Evolutionary conservation across 2,888 invertebrate species (phyloP).

Genomic region (Eupeodes latifasciatus): DNA sequence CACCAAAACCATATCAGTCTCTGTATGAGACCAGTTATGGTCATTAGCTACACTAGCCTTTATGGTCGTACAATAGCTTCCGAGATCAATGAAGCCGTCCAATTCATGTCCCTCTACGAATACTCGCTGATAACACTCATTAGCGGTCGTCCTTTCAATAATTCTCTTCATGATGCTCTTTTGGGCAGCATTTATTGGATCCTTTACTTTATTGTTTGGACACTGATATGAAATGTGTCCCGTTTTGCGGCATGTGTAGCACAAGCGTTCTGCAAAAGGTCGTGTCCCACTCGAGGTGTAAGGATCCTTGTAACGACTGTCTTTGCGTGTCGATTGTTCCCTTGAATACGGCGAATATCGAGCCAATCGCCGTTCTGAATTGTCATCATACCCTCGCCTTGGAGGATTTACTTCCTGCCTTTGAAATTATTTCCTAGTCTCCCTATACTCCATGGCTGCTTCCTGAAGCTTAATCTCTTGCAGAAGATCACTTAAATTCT

Average conservation of each 20-base stretch:
- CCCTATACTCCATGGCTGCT: no score
- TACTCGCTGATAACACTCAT: conserved; percentile 5
- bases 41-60: conserved; percentile 6
- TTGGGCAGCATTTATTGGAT: conserved; percentile 1
- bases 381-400: no score
- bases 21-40: not conserved
- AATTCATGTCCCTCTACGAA: not conserved
- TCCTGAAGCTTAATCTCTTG: conserved; percentile 2
- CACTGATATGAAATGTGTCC: not conserved
- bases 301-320: no score
- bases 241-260: not conserved
- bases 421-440: no score
- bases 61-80: not conserved
- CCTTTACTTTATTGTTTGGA: not conserved
- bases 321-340: not conserved
- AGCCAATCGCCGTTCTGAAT: no score
- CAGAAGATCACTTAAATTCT: conserved; percentile 1
- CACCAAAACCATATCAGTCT: conserved; percentile 20
- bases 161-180: not conserved
- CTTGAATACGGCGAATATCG: not conserved
- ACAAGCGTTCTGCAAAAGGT: not conserved
- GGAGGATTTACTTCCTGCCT: no score
- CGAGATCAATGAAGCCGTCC: conserved; percentile 1
- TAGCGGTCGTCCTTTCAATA: not conserved
- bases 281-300: not conserved